Evolutionary conservation across 1,140 invertebrate genomes (phyloP), one percentile per base, ranked within the genome.

Genomic region (Platyscapa corneri): DNA sequence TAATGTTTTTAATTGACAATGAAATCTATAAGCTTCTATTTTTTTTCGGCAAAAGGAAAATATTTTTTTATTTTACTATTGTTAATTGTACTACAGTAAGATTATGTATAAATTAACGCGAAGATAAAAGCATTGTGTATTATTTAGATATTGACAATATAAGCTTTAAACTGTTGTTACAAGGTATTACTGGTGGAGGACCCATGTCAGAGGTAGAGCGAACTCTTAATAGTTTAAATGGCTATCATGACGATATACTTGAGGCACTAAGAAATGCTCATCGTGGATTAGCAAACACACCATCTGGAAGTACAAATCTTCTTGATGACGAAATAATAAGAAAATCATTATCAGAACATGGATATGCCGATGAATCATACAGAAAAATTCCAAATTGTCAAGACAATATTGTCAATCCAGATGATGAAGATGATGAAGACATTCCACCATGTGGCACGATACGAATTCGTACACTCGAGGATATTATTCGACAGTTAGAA

Each of bases 211-310:
- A 98, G 89, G 97, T 98, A 88, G 97, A 98, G 90, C 92, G 96
- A 64, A 97, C 95, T 3, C 93, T 98, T 18, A 97, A 97, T 93
- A 97, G 95, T 77, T 93, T 98, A 14, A 98, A 98, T 93, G 97
- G 97, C 6, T 99, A 98, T 91, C 97, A 98, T 89, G 97, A 98
- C 88, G 97, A 98, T 88, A 97, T 99, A 88, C 94, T 99, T 74
- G 97, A 98, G 90, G 97, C 97, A 18, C 90, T 99, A 87, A 95
- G 97, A 72, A 96, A 95, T 84, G 97, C 97, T 1, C 96, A 97
- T 88, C 94, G 96, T 12, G 95, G 95, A 72, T 80, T 92, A 75
- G 93, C 94, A 14, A 94, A 93, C 8, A 94, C 95, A 16, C 94
- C 95, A 20, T 94, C 95, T 32, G 94, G 95, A 60, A 95, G 95